phyloP scores from a whole-genome alignment of 2,797 vertebrate genomes.

The Takifugu rubripes region DNA sequence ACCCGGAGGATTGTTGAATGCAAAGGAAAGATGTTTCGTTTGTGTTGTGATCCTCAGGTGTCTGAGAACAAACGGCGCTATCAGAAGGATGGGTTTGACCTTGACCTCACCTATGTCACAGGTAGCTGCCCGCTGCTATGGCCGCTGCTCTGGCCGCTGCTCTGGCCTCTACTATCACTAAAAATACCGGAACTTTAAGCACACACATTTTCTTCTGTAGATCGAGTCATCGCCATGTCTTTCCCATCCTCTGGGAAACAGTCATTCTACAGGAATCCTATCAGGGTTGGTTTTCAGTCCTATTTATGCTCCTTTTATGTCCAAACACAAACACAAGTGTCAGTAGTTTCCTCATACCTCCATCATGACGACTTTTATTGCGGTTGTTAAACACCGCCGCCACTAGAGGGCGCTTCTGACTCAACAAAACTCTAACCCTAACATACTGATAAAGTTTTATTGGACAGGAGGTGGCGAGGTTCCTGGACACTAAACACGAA shows the following conservation, averaged over 20 bases:
- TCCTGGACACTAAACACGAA: constrained; percentile 89
- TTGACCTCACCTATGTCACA: constrained; percentile 95
- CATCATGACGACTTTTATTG: too few species aligned
- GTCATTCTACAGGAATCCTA: constrained; percentile 93
- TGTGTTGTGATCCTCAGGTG: constrained; percentile 69
- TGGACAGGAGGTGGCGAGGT: constrained; percentile 86
- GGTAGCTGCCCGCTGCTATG: constrained; percentile 62
- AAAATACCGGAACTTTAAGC: too few species aligned
- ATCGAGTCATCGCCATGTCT: constrained; percentile 95
- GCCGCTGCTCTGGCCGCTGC: background rate
- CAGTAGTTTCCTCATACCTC: background rate
- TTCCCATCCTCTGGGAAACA: constrained; percentile 94
- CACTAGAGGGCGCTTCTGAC: background rate
- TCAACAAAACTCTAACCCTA: background rate
- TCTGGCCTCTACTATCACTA: background rate
- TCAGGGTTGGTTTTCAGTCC: constrained; percentile 72
- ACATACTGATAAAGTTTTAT: background rate
- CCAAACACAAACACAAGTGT: background rate
- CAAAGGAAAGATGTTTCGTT: background rate
- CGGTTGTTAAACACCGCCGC: background rate
- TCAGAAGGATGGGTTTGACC: constrained; percentile 91
- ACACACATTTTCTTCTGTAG: constrained; percentile 61
- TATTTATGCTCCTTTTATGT: background rate
- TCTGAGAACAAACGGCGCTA: constrained; percentile 96
- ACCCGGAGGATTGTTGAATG: background rate